These are phyloP conservation scores for Cydia fagiglandana DNA, from an alignment of 1,140 invertebrate genomes.

Conservation along the genomic window DNA sequence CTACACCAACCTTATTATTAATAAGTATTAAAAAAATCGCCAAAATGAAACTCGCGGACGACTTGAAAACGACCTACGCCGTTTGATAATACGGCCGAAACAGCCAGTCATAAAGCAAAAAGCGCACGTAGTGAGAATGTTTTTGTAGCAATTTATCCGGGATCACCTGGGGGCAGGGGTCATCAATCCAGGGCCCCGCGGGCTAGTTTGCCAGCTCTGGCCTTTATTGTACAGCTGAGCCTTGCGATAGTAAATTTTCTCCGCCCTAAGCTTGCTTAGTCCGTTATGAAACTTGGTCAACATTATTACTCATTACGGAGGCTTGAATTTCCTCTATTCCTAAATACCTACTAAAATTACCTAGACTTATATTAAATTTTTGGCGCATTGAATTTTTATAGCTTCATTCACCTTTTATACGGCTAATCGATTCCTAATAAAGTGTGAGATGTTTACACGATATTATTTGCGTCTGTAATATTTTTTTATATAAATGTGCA, in stretches of 20 bases:
- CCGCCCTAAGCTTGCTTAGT: neutral
- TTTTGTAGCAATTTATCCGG: conserved; percentile 57
- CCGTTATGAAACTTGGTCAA: neutral
- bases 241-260: conserved; percentile 21
- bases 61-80: neutral
- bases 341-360: no score
- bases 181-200: conserved; percentile 62
- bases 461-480: no score
- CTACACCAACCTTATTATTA: no score
- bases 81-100: conserved; percentile 36
- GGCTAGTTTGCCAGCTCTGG: conserved; percentile 55
- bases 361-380: no score
- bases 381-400: no score
- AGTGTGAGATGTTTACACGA: no score
- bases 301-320: neutral
- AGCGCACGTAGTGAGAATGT: conserved; percentile 41
- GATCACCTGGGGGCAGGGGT: conserved; percentile 59
- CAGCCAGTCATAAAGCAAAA: conserved; percentile 49
- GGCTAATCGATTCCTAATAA: no score
- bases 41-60: neutral
- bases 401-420: no score
- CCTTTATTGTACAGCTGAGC: conserved; percentile 45
- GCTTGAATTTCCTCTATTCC: no score
- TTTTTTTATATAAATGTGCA: no score
- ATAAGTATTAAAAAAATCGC: neutral